These are phyloP conservation scores for Drosophila arawakana DNA, from an alignment of 1,140 invertebrate genomes.

Conservation along the genomic window DNA sequence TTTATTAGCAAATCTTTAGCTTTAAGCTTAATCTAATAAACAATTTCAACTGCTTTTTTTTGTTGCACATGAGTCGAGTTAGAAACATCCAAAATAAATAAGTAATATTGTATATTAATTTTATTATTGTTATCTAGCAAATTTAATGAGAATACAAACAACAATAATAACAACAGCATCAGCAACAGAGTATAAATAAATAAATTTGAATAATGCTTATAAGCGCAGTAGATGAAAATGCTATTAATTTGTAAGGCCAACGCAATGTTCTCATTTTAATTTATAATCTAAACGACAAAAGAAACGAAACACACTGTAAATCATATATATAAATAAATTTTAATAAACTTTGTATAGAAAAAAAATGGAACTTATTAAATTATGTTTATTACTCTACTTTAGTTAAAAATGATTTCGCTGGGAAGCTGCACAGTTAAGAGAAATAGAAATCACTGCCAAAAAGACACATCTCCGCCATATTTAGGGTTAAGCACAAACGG, in stretches of 20 bases:
- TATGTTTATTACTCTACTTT: neutral
- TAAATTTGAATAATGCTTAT: slow-evolving; percentile 31
- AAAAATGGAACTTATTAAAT: slow-evolving; percentile 8
- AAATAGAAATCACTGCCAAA: slow-evolving; percentile 49
- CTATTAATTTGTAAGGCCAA: slow-evolving; percentile 82
- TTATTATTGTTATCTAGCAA: slow-evolving; percentile 51
- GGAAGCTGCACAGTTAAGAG: neutral
- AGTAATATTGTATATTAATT: slow-evolving; percentile 23
- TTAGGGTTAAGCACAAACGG: slow-evolving; percentile 51
- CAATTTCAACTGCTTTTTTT: slow-evolving; percentile 59
- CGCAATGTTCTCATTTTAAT: slow-evolving; percentile 84
- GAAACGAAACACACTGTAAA: slow-evolving; percentile 71
- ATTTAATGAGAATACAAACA: slow-evolving; percentile 39
- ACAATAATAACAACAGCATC: slow-evolving; percentile 13
- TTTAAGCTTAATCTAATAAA: slow-evolving; percentile 45
- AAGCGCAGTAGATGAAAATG: slow-evolving; percentile 69
- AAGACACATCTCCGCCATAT: slow-evolving; percentile 70
- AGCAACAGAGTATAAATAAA: slow-evolving; percentile 22
- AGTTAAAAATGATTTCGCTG: neutral
- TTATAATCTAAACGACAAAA: slow-evolving; percentile 68
- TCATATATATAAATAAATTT: slow-evolving; percentile 75
- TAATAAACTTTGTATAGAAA: slow-evolving; percentile 73
- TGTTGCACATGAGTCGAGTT: slow-evolving; percentile 36
- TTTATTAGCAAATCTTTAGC: slow-evolving; percentile 73
- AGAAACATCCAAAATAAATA: slow-evolving; percentile 40